Evolutionary conservation across 2,888 invertebrate species (phyloP).

Genomic region (Chymomyza caudatula): DNA sequence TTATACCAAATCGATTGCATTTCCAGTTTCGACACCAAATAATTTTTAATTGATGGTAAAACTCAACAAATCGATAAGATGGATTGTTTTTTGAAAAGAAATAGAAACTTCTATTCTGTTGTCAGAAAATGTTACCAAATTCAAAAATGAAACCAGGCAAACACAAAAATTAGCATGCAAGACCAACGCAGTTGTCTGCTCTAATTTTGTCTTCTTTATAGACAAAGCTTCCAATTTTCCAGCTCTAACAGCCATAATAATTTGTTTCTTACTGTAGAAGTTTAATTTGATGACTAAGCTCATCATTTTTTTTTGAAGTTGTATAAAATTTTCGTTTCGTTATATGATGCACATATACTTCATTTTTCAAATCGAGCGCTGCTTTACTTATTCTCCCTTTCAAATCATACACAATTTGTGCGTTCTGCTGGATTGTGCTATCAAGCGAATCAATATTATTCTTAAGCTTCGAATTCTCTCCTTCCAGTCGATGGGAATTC

Average conservation of each 20-base stretch:
- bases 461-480: not conserved
- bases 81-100: not conserved
- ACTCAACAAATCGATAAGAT: too few relatives aligned
- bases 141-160: too few relatives aligned
- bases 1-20: too few relatives aligned
- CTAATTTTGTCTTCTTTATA: not conserved
- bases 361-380: constrained; percentile 26
- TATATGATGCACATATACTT: not conserved
- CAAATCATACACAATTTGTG: not conserved
- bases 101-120: not conserved
- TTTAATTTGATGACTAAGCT: not conserved
- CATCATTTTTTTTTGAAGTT: constrained; percentile 30
- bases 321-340: constrained; percentile 36
- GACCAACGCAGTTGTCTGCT: too few relatives aligned
- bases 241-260: too few relatives aligned
- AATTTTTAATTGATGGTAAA: too few relatives aligned
- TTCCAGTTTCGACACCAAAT: too few relatives aligned
- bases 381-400: not conserved
- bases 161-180: too few relatives aligned
- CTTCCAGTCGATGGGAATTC: not conserved
- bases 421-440: not conserved
- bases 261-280: not conserved
- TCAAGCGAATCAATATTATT: not conserved
- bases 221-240: too few relatives aligned
- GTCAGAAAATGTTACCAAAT: too few relatives aligned